These are phyloP conservation scores for Lobophora halterata DNA, from an alignment of 2,888 invertebrate genomes.

Conservation along the genomic window DNA sequence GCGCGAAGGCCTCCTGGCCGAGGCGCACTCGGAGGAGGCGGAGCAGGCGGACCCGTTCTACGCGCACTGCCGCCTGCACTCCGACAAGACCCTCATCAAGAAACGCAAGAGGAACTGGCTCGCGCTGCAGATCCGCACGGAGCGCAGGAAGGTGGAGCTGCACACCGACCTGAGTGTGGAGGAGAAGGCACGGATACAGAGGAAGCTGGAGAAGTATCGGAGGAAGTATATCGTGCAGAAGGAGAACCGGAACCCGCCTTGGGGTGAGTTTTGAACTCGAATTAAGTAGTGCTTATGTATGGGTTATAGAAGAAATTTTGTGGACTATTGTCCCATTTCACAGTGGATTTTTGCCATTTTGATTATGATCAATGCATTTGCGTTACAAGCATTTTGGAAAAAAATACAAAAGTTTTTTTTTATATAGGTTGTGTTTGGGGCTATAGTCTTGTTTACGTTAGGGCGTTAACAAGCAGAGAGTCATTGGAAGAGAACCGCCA, in stretches of 20 bases:
- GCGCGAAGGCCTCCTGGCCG: conserved; percentile 94
- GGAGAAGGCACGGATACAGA: conserved; percentile 87
- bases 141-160: conserved; percentile 79
- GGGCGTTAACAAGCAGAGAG: too few relatives aligned
- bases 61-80: conserved; percentile 97
- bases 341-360: too few relatives aligned
- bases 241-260: conserved; percentile 87
- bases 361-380: too few relatives aligned
- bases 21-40: conserved; percentile 93
- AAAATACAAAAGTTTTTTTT: too few relatives aligned
- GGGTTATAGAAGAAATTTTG: neutral
- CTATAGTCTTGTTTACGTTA: too few relatives aligned
- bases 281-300: neutral
- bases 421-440: too few relatives aligned
- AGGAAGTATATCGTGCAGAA: conserved; percentile 90
- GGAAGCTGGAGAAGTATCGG: conserved; percentile 91
- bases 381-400: too few relatives aligned
- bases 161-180: conserved; percentile 83
- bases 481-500: too few relatives aligned
- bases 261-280: conserved; percentile 84
- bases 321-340: too few relatives aligned
- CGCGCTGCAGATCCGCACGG: conserved; percentile 90
- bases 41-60: conserved; percentile 98
- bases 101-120: conserved; percentile 91
- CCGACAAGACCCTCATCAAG: conserved; percentile 93